phyloP scores from a whole-genome alignment of 2,888 invertebrate species.

The Limnephilus marmoratus region DNA sequence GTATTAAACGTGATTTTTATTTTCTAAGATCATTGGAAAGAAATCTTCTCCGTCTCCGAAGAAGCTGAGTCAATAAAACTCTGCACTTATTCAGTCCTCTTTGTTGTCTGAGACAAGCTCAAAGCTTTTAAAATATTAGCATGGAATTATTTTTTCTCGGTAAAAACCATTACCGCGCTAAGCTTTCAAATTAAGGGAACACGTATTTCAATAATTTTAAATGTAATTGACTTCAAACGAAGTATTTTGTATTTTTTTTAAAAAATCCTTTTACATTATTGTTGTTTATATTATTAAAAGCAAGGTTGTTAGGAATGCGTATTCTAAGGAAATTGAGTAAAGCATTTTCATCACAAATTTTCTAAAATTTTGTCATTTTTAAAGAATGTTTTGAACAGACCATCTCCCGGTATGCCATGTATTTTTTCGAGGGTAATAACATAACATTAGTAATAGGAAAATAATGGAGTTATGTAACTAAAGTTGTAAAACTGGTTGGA shows the following conservation, averaged over 20 bases:
- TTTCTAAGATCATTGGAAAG: background rate
- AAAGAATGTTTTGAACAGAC: too few species aligned
- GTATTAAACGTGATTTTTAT: background rate
- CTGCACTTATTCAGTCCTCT: background rate
- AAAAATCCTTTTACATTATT: background rate
- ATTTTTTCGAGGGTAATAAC: too few species aligned
- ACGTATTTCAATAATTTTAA: background rate
- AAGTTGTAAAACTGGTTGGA: background rate
- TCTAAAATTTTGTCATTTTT: background rate
- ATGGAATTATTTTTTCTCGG: background rate
- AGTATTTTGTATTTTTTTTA: background rate
- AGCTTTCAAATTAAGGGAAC: background rate
- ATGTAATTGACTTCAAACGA: background rate
- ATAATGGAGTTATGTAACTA: background rate
- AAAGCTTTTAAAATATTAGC: background rate
- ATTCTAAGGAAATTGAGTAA: background rate
- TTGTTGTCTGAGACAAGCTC: background rate
- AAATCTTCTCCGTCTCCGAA: background rate
- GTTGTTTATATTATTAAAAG: background rate
- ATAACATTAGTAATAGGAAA: too few species aligned
- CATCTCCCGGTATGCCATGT: too few species aligned
- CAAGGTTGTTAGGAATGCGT: background rate
- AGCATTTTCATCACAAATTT: background rate
- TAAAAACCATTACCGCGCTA: background rate
- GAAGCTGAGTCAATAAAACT: constrained; percentile 6